Evolutionary conservation across 2,113 vertebrate species (phyloP).

Genomic region (Phalacrocorax brasilianus): DNA sequence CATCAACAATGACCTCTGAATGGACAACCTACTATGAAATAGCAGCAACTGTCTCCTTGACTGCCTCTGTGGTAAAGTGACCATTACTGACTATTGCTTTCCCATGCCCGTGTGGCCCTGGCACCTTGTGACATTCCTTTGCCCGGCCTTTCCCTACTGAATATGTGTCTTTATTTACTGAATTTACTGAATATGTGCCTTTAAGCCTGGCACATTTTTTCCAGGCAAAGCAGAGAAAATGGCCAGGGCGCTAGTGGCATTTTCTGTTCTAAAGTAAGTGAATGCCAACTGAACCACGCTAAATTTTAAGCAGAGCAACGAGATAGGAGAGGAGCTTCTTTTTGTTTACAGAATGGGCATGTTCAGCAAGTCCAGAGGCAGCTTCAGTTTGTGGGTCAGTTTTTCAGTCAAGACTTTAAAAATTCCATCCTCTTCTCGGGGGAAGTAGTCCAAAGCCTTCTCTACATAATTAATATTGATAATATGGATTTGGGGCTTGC

Average conservation of each 20-base stretch:
- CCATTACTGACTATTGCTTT: neutral
- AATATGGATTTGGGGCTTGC: neutral
- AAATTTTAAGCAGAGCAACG: neutral
- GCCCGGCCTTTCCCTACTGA: neutral
- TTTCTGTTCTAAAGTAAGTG: neutral
- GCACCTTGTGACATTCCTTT: neutral
- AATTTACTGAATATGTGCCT: neutral
- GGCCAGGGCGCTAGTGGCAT: neutral
- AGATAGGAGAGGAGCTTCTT: neutral
- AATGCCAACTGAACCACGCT: neutral
- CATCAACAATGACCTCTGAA: conserved; percentile 85
- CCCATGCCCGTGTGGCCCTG: neutral
- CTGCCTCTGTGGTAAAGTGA: conserved; percentile 88
- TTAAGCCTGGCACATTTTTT: neutral
- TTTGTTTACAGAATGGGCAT: neutral
- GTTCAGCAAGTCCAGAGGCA: neutral
- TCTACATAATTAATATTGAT: conserved; percentile 17
- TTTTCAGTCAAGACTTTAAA: neutral
- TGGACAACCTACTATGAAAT: conserved; percentile 99
- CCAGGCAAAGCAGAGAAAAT: neutral
- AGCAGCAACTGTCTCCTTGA: conserved; percentile 86
- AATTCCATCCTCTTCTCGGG: neutral
- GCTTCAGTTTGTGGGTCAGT: neutral
- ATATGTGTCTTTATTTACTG: too few relatives aligned
- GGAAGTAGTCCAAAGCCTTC: neutral